Base-by-base conservation (phyloP, 2,888 invertebrate species). In the Acrobasis repandana region DNA sequence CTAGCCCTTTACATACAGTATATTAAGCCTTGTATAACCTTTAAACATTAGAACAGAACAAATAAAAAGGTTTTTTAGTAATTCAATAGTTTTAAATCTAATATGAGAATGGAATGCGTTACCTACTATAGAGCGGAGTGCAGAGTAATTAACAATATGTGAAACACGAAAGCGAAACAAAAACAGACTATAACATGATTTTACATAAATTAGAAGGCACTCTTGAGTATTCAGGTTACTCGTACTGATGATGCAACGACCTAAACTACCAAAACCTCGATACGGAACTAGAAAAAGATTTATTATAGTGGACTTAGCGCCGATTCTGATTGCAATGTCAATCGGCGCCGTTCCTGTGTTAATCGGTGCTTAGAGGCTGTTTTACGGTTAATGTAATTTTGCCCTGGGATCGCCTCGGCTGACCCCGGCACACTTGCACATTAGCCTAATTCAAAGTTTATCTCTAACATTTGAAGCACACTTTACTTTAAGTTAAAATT, bases 201-300 rank as follows among this genome's bases (percentile, higher is more conserved):
- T 51, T 34, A 54, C 54, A 54, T 54, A 38, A 38, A 54, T 54
- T 54, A 54, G 38, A 54, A 54, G 54, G 54, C 54, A 54, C 36
- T 52, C 11, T 33, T 15, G 38, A 34, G 54, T 54, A 54, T 54
- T 54, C 54, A 54, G 54, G 38, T 38, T 54, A 54, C 8, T 18
- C 52, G 36, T 33, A 9, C 38, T 18, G 54, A 54, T 54, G 38
- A 54, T 54, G 54, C 56, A 56, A 47, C 16, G 43, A 14, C 28
- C 18, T 8, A 38, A 54, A 43, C 38, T 46, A 56, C 46, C 56
- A 46, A 47, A 57, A 57, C 28, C 33, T 47, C 57, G 5, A 57
- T 57, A 47, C 57, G 57, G 47, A 57, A 57, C 38, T 14, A 38
- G 2, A 16, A 14, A 43, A 38, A 38, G 38, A 38, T 38, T 38